phyloP scores from a whole-genome alignment of 2,797 vertebrate genomes.

The Coranthus polyacanthus region DNA sequence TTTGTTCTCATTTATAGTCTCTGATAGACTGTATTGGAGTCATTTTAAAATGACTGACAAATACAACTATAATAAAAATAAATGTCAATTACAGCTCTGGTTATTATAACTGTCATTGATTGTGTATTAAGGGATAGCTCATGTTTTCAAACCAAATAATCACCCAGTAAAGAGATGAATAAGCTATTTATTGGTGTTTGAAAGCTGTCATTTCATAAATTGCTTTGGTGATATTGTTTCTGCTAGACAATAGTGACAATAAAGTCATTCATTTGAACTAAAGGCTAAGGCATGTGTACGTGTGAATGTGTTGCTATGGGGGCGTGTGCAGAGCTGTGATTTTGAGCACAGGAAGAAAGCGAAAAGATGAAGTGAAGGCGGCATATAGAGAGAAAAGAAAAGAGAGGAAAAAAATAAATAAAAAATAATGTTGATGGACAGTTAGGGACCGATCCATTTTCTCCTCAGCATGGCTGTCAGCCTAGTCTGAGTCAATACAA shows the following conservation, averaged over 20 bases:
- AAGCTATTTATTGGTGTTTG: conserved; percentile 29
- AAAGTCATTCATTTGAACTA: conserved; percentile 62
- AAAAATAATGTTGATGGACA: conserved; percentile 70
- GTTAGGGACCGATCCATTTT: conserved; percentile 69
- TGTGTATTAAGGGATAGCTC: conserved; percentile 13
- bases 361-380: conserved; percentile 37
- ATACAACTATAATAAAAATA: conserved; percentile 16
- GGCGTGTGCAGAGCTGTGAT: conserved; percentile 54
- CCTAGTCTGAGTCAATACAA: conserved; percentile 64
- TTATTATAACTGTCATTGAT: neutral
- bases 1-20: conserved; percentile 1
- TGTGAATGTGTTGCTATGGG: conserved; percentile 58
- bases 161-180: conserved; percentile 18
- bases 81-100: conserved; percentile 1
- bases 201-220: conserved; percentile 64
- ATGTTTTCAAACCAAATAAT: conserved; percentile 50
- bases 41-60: conserved; percentile 11
- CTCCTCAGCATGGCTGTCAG: conserved; percentile 60
- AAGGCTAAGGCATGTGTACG: conserved; percentile 49
- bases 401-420: conserved; percentile 33
- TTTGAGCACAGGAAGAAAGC: conserved; percentile 42
- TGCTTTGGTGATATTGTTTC: conserved; percentile 54
- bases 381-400: conserved; percentile 18
- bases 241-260: conserved; percentile 70
- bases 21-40: conserved; percentile 2